phyloP scores from a whole-genome alignment of 92 coral and sea anemone species.

The Blastomussa wellsi region DNA sequence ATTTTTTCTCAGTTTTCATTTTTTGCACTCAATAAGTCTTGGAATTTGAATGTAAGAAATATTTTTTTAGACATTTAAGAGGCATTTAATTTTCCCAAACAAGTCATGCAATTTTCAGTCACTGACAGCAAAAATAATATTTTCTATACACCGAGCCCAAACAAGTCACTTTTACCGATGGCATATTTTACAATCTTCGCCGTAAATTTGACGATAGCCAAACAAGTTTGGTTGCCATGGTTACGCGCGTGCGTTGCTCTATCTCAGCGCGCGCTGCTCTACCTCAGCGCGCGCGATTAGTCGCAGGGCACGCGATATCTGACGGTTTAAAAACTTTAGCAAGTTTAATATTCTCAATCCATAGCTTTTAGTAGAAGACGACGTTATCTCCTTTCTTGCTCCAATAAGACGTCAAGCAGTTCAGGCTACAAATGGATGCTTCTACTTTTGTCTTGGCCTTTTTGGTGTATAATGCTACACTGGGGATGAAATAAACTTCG shows the following conservation, averaged over 20 bases:
- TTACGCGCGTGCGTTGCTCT: neutral
- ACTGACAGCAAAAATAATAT: neutral
- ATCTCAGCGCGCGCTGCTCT: neutral
- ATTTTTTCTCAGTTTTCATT: neutral
- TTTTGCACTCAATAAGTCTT: neutral
- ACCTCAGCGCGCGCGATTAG: too few species aligned
- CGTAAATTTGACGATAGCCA: neutral
- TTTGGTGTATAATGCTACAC: neutral
- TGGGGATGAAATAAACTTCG: neutral
- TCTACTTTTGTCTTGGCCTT: neutral
- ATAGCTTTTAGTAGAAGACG: neutral
- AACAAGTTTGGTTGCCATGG: conserved; percentile 10
- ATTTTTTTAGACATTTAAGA: neutral
- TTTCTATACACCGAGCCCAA: neutral
- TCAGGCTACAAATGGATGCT: neutral
- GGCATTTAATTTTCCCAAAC: neutral
- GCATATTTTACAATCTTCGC: neutral
- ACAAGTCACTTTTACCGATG: neutral
- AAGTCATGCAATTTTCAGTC: neutral
- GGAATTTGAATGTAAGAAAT: neutral
- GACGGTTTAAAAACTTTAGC: too few species aligned
- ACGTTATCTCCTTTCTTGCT: neutral
- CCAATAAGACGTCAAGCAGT: neutral
- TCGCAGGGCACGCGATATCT: too few species aligned
- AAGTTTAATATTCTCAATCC: neutral